Base-by-base conservation (phyloP, 2,888 invertebrate genomes). In the Thelaira solivaga region DNA sequence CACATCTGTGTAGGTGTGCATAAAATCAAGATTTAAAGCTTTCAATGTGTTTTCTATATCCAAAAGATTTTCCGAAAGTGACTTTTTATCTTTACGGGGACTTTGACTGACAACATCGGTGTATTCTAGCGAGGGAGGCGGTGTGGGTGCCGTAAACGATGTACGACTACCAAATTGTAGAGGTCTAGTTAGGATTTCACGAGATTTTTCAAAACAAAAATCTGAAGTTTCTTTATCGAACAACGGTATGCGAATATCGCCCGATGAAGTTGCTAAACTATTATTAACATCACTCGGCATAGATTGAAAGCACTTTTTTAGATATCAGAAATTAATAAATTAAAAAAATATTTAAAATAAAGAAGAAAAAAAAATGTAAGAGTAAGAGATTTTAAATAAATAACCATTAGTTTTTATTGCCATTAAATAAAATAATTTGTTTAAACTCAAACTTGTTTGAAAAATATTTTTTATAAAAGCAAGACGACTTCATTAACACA, bases 151-250 rank as follows among this genome's bases (percentile, higher is more conserved):
- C n/a, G 73, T 67, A 69, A 73, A 73, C 10, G 73, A 76, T 18
- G 51, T 69, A 55, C 74, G 81, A 51, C 76, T 78, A 24, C 73
- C 81, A 64, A 71, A 76, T 47, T 71, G 80, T 51, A 89, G 81
- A 0, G 93, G 93, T 57, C 92, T 91, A 36, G 92, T 92, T 2
- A 93, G 88, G 11, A 94, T 88, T 85, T 93, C 93, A 4, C 93
- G 91, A 0, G 93, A 93, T 83, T 93, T 93, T 36, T 93, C 93
- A 83, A 94, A 93, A 84, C 92, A 93, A 85, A 93, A 93, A 86
- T 93, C 93, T 0, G 93, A 93, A 10, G 92, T 92, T n/a, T 93
- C 93, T 85, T 93, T 92, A 86, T 93, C 93, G 91, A 93, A 93
- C 13, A 93, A 88, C 1, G 93, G 93, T 51, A 93, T 89, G 78